Percentiles rank a stretch among this genome's conserved stretches.
Evolutionary conservation across 2,113 vertebrate species (phyloP).

Genomic region (Gallinago media): DNA sequence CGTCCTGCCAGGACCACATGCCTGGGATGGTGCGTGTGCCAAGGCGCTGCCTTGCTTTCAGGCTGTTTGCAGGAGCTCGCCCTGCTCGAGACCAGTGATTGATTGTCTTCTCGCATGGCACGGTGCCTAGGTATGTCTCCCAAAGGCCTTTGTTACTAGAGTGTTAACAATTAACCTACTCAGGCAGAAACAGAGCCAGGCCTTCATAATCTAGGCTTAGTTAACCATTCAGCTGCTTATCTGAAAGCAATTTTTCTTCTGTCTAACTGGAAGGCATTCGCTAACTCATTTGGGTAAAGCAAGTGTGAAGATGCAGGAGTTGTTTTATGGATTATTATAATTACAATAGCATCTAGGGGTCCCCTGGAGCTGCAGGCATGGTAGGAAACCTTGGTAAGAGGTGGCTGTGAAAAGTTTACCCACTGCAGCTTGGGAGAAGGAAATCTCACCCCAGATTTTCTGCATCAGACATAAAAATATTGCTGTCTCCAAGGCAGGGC

Average conservation of each 20-base stretch:
- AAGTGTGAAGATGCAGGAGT: neutral
- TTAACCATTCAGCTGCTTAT: constrained; percentile 55
- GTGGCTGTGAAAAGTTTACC: neutral
- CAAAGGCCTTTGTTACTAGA: constrained; percentile 24
- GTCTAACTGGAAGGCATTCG: neutral
- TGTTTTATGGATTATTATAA: neutral
- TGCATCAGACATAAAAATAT: neutral
- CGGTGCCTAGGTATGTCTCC: neutral
- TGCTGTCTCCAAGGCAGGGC: neutral
- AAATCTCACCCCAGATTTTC: neutral
- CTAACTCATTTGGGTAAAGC: neutral
- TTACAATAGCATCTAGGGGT: neutral
- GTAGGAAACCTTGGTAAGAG: neutral
- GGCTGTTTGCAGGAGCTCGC: neutral
- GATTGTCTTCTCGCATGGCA: neutral
- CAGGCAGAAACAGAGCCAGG: constrained; percentile 31
- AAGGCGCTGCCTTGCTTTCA: neutral
- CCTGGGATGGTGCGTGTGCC: neutral
- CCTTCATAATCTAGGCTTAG: neutral
- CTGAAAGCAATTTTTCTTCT: neutral
- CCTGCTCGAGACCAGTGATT: neutral
- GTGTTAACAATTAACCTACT: constrained; percentile 65
- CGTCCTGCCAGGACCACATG: neutral
- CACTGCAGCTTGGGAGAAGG: neutral
- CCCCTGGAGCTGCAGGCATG: neutral